Base-by-base conservation (phyloP, 2,888 invertebrate genomes). In the Drosophila stalkeri region DNA sequence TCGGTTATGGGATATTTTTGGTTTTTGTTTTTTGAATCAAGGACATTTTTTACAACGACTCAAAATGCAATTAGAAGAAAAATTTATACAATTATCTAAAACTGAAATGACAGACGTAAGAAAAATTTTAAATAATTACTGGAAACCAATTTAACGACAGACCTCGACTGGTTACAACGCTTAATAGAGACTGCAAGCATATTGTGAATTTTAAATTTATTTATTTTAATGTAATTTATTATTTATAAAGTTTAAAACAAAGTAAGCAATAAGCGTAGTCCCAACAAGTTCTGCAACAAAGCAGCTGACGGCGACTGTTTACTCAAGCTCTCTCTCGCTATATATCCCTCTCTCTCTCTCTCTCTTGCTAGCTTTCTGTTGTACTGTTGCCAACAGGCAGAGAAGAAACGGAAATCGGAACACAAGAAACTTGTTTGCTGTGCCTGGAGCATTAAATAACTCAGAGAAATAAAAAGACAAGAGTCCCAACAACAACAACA, bases 391-490 rank as follows among this genome's bases (percentile, higher is more conserved):
- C 39, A 57, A 41, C 51, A 60, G 43, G 61, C 57, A 47, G 66
- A 56, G 72, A 47, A 75, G 31, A 72, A 75, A 72, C 64, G 56
- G 59, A 77, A 68, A 75, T 66, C 79, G 81, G 74, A 86, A 80
- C 87, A 81, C 64, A 77, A 89, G 72, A 89, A 89, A 89, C 89
- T 87, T 82, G 85, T 82, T 86, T 90, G 88, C 75, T 67, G 64
- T 47, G 87, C 87, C 75, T 52, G 67, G 49, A 74, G 89, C 85
- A 66, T 12, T 63, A 72, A 86, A 76, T 68, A 43, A 81, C 51
- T 62, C 61, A 62, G 54, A 39, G 73, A 81, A 70, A 64, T 72
- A 74, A n/a, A 49, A 52, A 66, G 52, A 41, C 72, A 41, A 59
- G 64, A 77, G 55, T 37, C 37, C 20, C 69, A 76, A 62, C 70